Percentiles rank a stretch among this genome's conserved stretches.
Conservation (phyloP, 2,113 vertebrate species). For the Serilophus lunatus region DNA sequence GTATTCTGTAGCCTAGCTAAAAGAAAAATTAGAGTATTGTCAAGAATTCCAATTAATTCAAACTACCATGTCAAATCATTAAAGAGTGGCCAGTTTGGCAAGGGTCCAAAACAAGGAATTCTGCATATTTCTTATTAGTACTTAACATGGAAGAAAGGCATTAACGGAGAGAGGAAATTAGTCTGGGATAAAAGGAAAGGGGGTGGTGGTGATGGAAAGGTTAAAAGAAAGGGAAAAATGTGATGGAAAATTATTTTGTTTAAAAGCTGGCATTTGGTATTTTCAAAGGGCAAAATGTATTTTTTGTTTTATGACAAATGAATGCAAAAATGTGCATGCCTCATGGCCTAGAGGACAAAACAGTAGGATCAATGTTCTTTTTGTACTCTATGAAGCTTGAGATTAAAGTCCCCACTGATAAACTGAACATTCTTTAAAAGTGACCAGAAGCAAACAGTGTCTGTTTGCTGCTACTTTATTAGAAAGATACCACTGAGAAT, state of each 20-base stretch:
- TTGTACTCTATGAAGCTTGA: conserved; percentile 83
- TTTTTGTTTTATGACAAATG: conserved; percentile 73
- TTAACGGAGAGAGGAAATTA: conserved; percentile 23
- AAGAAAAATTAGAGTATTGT: not conserved
- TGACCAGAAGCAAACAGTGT: conserved; percentile 85
- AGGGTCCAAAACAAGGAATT: conserved; percentile 14
- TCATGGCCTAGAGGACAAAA: conserved; percentile 78
- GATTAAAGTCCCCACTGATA: conserved; percentile 83
- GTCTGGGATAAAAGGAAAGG: not conserved
- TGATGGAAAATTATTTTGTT: conserved; percentile 60
- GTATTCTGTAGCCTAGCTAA: too few relatives aligned
- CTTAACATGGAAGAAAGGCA: not conserved
- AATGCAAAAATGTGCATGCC: conserved; percentile 68
- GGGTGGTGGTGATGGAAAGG: not conserved
- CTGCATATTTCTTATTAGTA: conserved; percentile 19
- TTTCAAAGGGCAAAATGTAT: conserved; percentile 70
- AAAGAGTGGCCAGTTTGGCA: conserved; percentile 43
- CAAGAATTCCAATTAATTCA: conserved; percentile 40
- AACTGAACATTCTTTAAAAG: conserved; percentile 84
- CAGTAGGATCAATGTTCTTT: conserved; percentile 76
- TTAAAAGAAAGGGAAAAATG: conserved; percentile 46
- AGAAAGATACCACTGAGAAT: conserved; percentile 84
- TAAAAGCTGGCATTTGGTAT: conserved; percentile 65
- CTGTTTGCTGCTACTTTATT: conserved; percentile 85
- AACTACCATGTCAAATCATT: conserved; percentile 1